Base-by-base conservation (phyloP, 2,113 vertebrate genomes). In the Euleptes europaea region DNA sequence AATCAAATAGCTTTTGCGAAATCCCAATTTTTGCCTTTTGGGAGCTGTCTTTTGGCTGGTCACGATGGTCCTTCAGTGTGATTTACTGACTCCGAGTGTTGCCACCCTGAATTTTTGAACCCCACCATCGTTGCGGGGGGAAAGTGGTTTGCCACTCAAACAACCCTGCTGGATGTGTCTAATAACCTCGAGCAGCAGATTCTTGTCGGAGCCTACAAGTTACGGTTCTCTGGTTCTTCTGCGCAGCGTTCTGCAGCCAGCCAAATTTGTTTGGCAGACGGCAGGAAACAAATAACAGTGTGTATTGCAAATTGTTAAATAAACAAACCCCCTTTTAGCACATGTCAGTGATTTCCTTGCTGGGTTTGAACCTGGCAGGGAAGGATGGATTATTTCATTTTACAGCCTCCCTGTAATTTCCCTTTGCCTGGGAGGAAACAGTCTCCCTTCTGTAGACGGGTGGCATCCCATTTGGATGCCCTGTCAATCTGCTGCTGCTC, bases 331-430 rank as follows among this genome's bases (percentile, higher is more conserved):
- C 17, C 2, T 77, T 82, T 79, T 84, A 60, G 26, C 0, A 1
- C 5, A 15, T 33, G 14, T 51, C 82, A 19, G 33, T 86, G 13
- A 82, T 35, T 83, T 80, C 82, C n/a, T 40, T 78, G 19, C 57
- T 76, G 51, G 9, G 54, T 87, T 38, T 57, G 47, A 73, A 44
- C 63, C 26, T 26, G 88, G 79, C 11, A 33, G 40, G 35, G 75
- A 15, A 5, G n/a, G 82, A 84, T 9, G 77, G 35, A n/a, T 85
- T 38, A 17, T 74, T 81, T 86, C 42, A 76, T 69, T 81, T 84
- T 84, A n/a, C n/a, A 80, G 47, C 14, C 1, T 67, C 66, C 42
- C 66, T 31, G 19, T 71, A 31, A 38, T 79, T 57, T 87, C 21
- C n/a, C 44, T 57, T 75, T 67, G 31, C 38, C 66, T 14, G 21